Percentiles rank a stretch among this genome's conserved stretches.
Conservation (phyloP, 2,888 invertebrate genomes). For the Diachrysia chrysitis region DNA sequence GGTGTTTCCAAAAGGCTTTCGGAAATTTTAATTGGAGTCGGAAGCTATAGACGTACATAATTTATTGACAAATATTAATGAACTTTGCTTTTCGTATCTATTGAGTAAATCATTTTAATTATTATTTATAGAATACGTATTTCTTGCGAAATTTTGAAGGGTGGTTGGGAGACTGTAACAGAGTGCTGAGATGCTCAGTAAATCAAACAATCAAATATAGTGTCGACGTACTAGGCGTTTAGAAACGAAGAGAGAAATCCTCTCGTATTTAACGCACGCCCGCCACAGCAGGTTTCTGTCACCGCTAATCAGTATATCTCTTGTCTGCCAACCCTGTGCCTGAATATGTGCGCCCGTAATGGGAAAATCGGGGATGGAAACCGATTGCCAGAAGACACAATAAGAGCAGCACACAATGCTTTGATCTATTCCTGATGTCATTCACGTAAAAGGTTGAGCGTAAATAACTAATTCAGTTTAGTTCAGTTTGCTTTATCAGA, state of each 20-base stretch:
- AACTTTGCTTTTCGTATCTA: conserved; percentile 13
- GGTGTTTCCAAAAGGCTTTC: conserved; percentile 29
- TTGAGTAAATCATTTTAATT: conserved; percentile 11
- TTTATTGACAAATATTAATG: conserved; percentile 25
- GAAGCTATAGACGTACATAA: conserved; percentile 30
- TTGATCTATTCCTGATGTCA: conserved; percentile 48
- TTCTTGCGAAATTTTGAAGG: background rate
- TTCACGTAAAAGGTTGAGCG: conserved; percentile 30
- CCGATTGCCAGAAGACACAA: conserved; percentile 46
- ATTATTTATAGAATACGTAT: background rate
- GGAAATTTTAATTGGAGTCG: conserved; percentile 49
- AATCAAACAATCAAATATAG: conserved; percentile 31
- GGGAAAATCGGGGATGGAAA: conserved; percentile 55
- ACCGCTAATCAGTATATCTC: conserved; percentile 79
- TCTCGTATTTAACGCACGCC: conserved; percentile 68
- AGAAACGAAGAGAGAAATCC: conserved; percentile 56
- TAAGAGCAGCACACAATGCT: conserved; percentile 39
- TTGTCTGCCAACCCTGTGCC: conserved; percentile 65
- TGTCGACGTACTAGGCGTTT: conserved; percentile 45
- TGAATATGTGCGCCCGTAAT: conserved; percentile 60
- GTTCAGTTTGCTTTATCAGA: conserved; percentile 6
- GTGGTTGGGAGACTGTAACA: background rate
- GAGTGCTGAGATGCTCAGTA: background rate
- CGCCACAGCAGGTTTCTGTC: conserved; percentile 62
- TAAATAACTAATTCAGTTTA: conserved; percentile 24